Evolutionary conservation across 2,797 vertebrate genomes (phyloP), one percentile per base, ranked within the genome.

Genomic region (Denticeps clupeoides): DNA sequence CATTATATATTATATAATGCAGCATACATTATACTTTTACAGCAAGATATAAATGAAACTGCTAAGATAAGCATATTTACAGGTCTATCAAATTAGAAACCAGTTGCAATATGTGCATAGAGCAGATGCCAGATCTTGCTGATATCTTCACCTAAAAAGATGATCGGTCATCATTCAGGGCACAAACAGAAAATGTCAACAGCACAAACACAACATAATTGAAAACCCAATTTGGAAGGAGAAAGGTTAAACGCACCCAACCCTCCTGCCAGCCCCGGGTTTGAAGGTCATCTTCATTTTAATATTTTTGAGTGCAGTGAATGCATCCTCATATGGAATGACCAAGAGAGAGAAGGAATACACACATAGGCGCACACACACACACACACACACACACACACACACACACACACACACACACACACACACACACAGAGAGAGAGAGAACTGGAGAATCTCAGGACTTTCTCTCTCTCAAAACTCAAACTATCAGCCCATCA

Each of bases 281-380:
- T 47, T 50, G 57, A 58, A 60, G 56, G 59, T 56, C 63, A 60
- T 60, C 55, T 21, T 31, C 13, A 58, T 53, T 64, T 49, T 24
- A 11, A 10, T 40, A 28, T 47, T 60, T 60, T 24, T 28, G 48
- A 44, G 26, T 18, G 24, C 29, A 18, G 47, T 41, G 33, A 41
- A 37, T 25, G 49, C 19, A 15, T 22, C 45, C 53, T 23, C 23
- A 12, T 9, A n/a, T n/a, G n/a, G n/a, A n/a, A n/a, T n/a, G n/a
- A n/a, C n/a, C n/a, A n/a, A n/a, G n/a, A 7, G 29, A 33, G 16
- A 15, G 3, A 18, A 16, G 13, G 33, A 37, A 37, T 5, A 37
- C 33, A 16, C 15, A 35, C 31, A 13, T 13, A 3, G 33, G 31
- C 31, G 15, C 5, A 5, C 15, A 4, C 8, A 22, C 12, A 22